These are phyloP conservation scores for Athene cunicularia DNA, from an alignment of 2,113 vertebrate genomes.

Conservation along the genomic window DNA sequence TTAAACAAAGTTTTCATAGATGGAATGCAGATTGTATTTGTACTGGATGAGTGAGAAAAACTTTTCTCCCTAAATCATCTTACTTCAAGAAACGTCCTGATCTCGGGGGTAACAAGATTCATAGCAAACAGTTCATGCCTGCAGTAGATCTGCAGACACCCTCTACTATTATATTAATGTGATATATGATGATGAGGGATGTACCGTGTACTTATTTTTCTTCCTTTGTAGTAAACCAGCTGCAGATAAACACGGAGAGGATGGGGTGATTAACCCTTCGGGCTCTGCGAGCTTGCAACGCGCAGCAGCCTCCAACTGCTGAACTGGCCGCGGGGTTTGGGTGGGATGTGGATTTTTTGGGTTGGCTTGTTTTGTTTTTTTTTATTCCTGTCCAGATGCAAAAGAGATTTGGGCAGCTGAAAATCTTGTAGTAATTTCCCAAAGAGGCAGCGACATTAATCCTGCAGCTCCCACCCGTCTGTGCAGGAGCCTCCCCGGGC, in stretches of 20 bases:
- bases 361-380: not conserved
- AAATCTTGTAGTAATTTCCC: not conserved
- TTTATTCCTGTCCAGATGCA: not conserved
- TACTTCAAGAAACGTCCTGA: not conserved
- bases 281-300: fast-evolving
- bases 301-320: not conserved
- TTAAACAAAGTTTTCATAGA: not conserved
- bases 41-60: not conserved
- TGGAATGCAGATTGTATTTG: not conserved
- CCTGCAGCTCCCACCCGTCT: not conserved
- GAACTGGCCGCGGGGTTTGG: not conserved
- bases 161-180: not conserved
- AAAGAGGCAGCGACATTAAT: not conserved
- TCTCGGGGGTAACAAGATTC: not conserved
- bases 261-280: not conserved
- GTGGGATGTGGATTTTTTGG: no score
- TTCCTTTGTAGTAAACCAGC: not conserved
- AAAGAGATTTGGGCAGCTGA: not conserved
- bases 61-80: not conserved
- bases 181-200: not conserved
- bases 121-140: not conserved
- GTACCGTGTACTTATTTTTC: not conserved
- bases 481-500: not conserved
- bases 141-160: not conserved
- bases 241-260: not conserved